Conservation (phyloP, 2,888 invertebrate species). For the Homarus gammarus region DNA sequence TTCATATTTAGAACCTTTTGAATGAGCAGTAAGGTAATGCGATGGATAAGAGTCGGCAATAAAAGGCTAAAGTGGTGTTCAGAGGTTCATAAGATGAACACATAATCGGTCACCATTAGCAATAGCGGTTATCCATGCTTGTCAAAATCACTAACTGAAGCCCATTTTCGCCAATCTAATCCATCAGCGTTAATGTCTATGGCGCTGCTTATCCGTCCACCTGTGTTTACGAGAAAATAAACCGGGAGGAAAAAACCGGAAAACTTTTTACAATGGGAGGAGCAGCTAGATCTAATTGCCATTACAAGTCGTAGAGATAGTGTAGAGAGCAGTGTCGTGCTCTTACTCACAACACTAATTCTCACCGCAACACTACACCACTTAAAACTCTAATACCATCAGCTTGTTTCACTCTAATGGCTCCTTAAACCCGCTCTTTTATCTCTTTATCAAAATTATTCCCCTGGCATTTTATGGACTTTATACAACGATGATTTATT, state of each 20-base stretch:
- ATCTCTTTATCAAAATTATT: too few relatives aligned
- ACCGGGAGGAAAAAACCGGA: not conserved
- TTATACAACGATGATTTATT: too few relatives aligned
- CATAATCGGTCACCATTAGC: too few relatives aligned
- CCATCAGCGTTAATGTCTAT: conserved; percentile 32
- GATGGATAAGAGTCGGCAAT: too few relatives aligned
- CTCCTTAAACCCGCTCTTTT: not conserved
- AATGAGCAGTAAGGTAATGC: too few relatives aligned
- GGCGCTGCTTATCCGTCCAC: conserved; percentile 17
- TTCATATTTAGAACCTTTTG: too few relatives aligned
- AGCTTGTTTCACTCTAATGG: not conserved
- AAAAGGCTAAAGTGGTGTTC: too few relatives aligned
- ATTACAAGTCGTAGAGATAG: conserved; percentile 27
- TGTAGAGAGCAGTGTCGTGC: not conserved
- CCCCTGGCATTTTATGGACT: too few relatives aligned
- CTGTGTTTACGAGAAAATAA: conserved; percentile 18
- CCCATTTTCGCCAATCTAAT: conserved; percentile 6
- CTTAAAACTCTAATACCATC: not conserved
- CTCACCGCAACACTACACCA: not conserved
- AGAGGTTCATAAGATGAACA: too few relatives aligned
- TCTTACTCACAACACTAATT: not conserved
- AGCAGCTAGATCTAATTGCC: conserved; percentile 24
- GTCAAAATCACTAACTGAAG: not conserved
- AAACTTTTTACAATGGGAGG: conserved; percentile 22
- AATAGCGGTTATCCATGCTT: not conserved